Evolutionary conservation across 2,888 invertebrate genomes (phyloP).

Genomic region (Antheraea assamensis): DNA sequence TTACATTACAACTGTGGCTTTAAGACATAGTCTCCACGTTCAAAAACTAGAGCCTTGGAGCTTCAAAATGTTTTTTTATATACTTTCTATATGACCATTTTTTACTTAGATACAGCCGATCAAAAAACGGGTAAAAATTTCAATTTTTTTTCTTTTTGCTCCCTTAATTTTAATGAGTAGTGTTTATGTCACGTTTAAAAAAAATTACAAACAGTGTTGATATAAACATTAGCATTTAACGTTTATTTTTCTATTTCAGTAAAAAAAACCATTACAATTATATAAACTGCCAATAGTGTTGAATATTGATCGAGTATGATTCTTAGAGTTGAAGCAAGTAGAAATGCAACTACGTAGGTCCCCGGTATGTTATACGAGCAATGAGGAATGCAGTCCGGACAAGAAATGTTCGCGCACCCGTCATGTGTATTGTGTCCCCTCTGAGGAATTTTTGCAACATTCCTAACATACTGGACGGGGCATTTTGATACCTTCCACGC

Average conservation of each 20-base stretch:
- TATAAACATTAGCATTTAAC: not conserved
- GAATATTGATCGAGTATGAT: not conserved
- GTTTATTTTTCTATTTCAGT: not conserved
- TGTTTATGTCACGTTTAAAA: not conserved
- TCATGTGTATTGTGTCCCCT: constrained; percentile 35
- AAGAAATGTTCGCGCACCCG: constrained; percentile 58
- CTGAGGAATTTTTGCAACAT: constrained; percentile 36
- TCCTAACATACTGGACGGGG: constrained; percentile 33
- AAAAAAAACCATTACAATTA: not conserved
- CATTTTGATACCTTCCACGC: constrained; percentile 2
- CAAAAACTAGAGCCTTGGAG: too few species aligned
- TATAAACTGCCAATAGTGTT: not conserved
- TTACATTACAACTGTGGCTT: too few species aligned
- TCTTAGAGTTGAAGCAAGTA: constrained; percentile 14
- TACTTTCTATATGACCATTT: too few species aligned
- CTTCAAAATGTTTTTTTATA: too few species aligned
- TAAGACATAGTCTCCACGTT: too few species aligned
- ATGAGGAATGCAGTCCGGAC: constrained; percentile 66
- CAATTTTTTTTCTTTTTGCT: too few species aligned
- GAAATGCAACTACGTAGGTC: constrained; percentile 35
- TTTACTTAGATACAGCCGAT: too few species aligned
- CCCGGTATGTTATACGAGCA: constrained; percentile 61
- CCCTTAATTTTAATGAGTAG: too few species aligned
- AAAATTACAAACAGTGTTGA: not conserved
- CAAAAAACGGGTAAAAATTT: too few species aligned